A percentile compares a stretch with the other conserved stretches of the same genome.
Conservation (phyloP, 2,113 vertebrate species). For the Tricholaema leucomelas region DNA sequence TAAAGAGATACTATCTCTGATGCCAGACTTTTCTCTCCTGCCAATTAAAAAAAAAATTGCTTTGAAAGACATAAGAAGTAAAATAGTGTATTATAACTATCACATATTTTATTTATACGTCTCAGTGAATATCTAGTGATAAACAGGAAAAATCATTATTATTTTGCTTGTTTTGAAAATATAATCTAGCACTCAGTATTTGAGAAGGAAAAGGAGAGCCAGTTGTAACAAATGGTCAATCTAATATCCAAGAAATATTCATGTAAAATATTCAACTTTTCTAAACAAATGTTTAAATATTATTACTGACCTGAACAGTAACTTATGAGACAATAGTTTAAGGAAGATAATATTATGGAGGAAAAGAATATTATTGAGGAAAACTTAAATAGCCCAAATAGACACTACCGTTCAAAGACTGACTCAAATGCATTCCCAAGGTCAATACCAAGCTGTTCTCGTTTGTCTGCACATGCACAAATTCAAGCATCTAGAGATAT, state of each 20-base stretch:
- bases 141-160: not conserved
- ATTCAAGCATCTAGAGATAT: not conserved
- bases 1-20: not conserved
- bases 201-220: not conserved
- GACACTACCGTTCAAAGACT: not conserved
- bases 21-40: not conserved
- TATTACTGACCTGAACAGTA: not conserved
- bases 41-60: not conserved
- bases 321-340: not conserved
- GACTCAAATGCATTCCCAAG: not conserved
- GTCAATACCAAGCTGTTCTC: not conserved
- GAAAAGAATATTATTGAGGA: not conserved
- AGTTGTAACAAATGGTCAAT: not conserved
- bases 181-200: not conserved
- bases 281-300: not conserved
- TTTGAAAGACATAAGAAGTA: not conserved
- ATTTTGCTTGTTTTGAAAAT: not conserved
- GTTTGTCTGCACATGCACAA: not conserved
- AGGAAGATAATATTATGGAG: not conserved
- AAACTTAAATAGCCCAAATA: not conserved
- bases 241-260: not conserved
- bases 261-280: not conserved
- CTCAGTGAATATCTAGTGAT: not conserved
- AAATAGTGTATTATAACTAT: not conserved
- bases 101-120: not conserved